phyloP scores from a whole-genome alignment of 1,140 invertebrate genomes.

The Dolichoris vasculosae region DNA sequence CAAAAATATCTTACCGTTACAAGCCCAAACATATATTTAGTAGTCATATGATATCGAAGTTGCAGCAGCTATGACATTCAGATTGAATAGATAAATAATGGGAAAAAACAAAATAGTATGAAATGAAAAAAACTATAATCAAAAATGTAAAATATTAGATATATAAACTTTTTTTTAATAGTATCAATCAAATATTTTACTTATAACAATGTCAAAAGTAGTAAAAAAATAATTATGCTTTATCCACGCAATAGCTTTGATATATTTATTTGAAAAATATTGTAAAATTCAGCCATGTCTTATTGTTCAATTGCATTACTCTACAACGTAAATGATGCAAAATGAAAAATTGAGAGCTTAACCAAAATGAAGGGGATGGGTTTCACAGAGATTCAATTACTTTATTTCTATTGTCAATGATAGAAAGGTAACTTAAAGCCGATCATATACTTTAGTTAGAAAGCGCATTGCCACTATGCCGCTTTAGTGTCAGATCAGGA shows the following conservation, averaged over 20 bases:
- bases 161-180: background rate
- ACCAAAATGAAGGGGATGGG: background rate
- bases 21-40: background rate
- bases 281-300: background rate
- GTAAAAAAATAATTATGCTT: background rate
- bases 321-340: background rate
- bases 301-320: constrained; percentile 24
- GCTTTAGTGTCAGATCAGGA: constrained; percentile 37
- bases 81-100: constrained; percentile 3
- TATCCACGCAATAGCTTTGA: background rate
- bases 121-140: background rate
- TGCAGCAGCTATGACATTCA: background rate
- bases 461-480: background rate
- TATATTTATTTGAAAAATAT: constrained; percentile 17
- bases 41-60: background rate
- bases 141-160: background rate
- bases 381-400: constrained; percentile 64
- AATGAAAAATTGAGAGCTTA: background rate
- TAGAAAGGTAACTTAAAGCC: constrained; percentile 57
- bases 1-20: too few relatives aligned
- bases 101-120: constrained; percentile 13
- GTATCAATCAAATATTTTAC: background rate
- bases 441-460: constrained; percentile 16
- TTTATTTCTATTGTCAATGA: constrained; percentile 64
- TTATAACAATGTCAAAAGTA: background rate